phyloP scores from a whole-genome alignment of 2,888 invertebrate species.

The Lithophane socia region DNA sequence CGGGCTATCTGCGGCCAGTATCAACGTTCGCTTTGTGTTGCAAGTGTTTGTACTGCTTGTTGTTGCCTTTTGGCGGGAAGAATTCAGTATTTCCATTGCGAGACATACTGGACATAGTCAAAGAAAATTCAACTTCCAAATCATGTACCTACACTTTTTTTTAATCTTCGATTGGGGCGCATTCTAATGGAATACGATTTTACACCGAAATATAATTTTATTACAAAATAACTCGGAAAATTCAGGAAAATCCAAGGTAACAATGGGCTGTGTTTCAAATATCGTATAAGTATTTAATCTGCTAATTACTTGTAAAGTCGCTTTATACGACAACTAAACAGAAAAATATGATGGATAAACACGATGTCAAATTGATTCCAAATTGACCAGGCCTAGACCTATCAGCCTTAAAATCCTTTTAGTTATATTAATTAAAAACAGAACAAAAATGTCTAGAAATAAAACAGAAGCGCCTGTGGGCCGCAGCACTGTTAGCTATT shows the following conservation, averaged over 20 bases:
- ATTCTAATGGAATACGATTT: not conserved
- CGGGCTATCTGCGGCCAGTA: constrained; percentile 52
- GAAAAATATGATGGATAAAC: not conserved
- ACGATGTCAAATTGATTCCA: not conserved
- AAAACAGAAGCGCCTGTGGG: constrained; percentile 52
- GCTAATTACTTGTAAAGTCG: not conserved
- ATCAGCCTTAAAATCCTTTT: constrained; percentile 7
- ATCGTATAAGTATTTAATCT: not conserved
- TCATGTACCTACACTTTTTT: not conserved
- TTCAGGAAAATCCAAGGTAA: not conserved
- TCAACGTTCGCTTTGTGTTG: constrained; percentile 39
- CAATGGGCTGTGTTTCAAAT: no score
- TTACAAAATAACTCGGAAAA: not conserved
- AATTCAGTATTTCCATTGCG: not conserved
- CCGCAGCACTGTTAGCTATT: constrained; percentile 80
- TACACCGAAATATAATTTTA: no score
- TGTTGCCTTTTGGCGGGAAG: not conserved
- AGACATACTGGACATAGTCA: not conserved
- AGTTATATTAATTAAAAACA: constrained; percentile 43
- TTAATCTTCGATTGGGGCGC: not conserved
- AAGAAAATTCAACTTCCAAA: not conserved
- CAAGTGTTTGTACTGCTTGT: constrained; percentile 11
- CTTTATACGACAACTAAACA: not conserved
- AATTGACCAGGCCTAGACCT: not conserved
- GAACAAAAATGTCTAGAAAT: constrained; percentile 58